Evolutionary conservation across 1,140 invertebrate species (phyloP).

Genomic region (Eubasilissa regina): DNA sequence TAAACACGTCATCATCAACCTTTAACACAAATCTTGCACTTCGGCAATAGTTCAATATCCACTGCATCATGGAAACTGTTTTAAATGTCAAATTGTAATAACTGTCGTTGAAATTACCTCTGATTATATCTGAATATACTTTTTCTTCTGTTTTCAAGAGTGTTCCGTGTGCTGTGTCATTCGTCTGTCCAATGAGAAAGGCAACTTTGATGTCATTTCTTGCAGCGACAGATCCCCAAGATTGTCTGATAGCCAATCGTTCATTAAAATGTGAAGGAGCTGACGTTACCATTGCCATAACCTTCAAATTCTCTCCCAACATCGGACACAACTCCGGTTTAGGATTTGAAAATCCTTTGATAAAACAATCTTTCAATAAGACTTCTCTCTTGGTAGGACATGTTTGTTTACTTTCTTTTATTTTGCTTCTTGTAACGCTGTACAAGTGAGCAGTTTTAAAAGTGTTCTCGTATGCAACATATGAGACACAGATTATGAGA

Average conservation of each 20-base stretch:
- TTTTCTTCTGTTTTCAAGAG: slow-evolving; percentile 74
- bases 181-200: slow-evolving; percentile 78
- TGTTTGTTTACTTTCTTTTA: too few relatives aligned
- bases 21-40: slow-evolving; percentile 84
- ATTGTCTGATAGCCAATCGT: slow-evolving; percentile 82
- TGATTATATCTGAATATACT: slow-evolving; percentile 75
- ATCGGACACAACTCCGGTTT: not conserved
- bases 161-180: slow-evolving; percentile 63
- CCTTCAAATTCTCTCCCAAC: not conserved
- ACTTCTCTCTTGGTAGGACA: too few relatives aligned
- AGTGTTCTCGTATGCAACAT: too few relatives aligned
- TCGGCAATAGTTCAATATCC: slow-evolving; percentile 84
- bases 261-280: slow-evolving; percentile 79
- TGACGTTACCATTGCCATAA: slow-evolving; percentile 79
- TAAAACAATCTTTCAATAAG: not conserved
- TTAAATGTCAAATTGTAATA: slow-evolving; percentile 91
- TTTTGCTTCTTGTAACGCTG: too few relatives aligned
- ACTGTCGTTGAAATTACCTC: slow-evolving; percentile 85
- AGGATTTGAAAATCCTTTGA: not conserved
- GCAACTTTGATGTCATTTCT: slow-evolving; percentile 80
- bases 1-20: slow-evolving; percentile 94
- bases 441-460: too few relatives aligned
- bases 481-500: too few relatives aligned
- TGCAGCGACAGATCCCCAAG: slow-evolving; percentile 83
- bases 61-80: slow-evolving; percentile 87